Percentiles rank a stretch among this genome's conserved stretches.
phyloP scores from a whole-genome alignment of 1,140 invertebrate genomes.

The Drosophila rufa region DNA sequence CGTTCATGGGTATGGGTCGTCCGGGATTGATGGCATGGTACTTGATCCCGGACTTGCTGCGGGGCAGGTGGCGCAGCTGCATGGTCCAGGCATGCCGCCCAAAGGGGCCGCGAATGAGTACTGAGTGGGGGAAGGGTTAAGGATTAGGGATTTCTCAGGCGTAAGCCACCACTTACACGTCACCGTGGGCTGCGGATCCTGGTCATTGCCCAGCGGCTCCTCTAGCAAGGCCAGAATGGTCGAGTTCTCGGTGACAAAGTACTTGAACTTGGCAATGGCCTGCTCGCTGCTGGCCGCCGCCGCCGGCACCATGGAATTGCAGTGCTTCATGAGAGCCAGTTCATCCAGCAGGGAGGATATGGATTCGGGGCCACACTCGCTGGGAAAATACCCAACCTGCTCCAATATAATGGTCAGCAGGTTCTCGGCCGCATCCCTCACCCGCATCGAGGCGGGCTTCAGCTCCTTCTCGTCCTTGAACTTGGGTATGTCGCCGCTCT shows the following conservation, averaged over 20 bases:
- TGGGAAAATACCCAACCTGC: slow-evolving; percentile 95
- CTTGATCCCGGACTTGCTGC: slow-evolving; percentile 91
- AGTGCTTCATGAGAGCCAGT: slow-evolving; percentile 92
- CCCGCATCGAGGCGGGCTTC: slow-evolving; percentile 97
- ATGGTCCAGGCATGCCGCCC: slow-evolving; percentile 97
- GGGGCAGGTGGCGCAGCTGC: slow-evolving; percentile 93
- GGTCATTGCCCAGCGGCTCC: slow-evolving; percentile 94
- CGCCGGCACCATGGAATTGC: slow-evolving; percentile 86
- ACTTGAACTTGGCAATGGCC: slow-evolving; percentile 89
- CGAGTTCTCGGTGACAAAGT: slow-evolving; percentile 96
- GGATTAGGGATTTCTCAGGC: not conserved
- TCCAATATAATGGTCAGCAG: slow-evolving; percentile 95
- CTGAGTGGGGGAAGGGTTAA: slow-evolving; percentile 69
- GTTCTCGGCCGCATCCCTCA: slow-evolving; percentile 97
- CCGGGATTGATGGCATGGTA: slow-evolving; percentile 90
- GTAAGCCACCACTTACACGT: slow-evolving; percentile 85
- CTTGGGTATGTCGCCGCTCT: slow-evolving; percentile 94
- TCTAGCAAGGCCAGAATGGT: slow-evolving; percentile 96
- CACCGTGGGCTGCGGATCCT: slow-evolving; percentile 91
- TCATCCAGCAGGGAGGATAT: slow-evolving; percentile 95
- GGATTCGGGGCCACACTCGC: slow-evolving; percentile 93
- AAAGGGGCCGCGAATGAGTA: slow-evolving; percentile 95
- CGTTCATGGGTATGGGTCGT: slow-evolving; percentile 91
- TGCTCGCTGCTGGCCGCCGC: slow-evolving; percentile 66
- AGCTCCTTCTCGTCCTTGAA: slow-evolving; percentile 98